Evolutionary conservation across 2,797 vertebrate species (phyloP).

Genomic region (Amblyraja radiata): DNA sequence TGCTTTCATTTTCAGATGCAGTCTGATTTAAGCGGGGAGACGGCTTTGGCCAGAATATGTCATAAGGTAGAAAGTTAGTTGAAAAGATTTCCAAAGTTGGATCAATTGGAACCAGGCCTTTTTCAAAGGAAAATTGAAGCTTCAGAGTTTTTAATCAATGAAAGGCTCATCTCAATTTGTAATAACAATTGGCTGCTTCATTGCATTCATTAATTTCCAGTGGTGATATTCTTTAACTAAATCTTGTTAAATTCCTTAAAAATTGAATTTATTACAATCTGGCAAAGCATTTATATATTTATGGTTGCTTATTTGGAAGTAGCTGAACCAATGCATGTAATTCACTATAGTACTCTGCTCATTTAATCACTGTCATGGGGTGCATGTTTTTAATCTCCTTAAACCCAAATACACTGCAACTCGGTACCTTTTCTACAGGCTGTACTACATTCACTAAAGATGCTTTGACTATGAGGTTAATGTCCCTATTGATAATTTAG

Average conservation of each 20-base stretch:
- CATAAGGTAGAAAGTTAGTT: neutral
- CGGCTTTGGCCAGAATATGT: conserved; percentile 1
- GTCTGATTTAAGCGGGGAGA: neutral
- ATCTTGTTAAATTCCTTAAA: neutral
- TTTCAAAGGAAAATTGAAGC: neutral
- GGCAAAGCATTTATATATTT: neutral
- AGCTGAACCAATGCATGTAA: conserved; percentile 23
- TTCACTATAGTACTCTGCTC: conserved; percentile 12
- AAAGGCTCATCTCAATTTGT: neutral
- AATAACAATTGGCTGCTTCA: neutral
- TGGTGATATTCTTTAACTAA: neutral
- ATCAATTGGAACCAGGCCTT: neutral
- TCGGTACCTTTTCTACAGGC: conserved; percentile 33
- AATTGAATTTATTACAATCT: neutral
- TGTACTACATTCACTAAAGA: conserved; percentile 16
- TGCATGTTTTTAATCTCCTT: conserved; percentile 25
- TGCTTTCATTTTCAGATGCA: neutral
- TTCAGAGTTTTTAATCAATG: neutral
- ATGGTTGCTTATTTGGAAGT: conserved; percentile 6
- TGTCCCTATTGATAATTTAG: conserved; percentile 9
- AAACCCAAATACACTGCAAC: conserved; percentile 24
- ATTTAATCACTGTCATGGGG: conserved; percentile 16
- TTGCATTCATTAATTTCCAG: neutral
- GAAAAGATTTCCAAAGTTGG: neutral
- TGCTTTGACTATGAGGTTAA: neutral